Evolutionary conservation across 2,888 invertebrate genomes (phyloP).

Genomic region (Tachystola acroxantha): DNA sequence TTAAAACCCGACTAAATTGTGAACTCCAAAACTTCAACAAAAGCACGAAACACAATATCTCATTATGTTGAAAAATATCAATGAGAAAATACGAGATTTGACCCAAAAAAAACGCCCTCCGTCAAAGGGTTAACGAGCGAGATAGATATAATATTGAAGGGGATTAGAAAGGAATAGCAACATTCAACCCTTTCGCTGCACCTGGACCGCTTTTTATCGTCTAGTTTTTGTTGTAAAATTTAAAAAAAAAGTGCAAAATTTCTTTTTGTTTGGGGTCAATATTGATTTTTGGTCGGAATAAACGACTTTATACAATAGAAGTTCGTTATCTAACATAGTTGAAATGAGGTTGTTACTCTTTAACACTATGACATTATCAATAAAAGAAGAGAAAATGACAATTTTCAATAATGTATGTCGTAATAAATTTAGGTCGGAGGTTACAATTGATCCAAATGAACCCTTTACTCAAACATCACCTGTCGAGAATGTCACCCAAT

Average conservation of each 20-base stretch:
- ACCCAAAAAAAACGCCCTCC: slow-evolving; percentile 65
- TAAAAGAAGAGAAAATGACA: not conserved
- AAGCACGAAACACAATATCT: slow-evolving; percentile 69
- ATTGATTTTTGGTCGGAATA: slow-evolving; percentile 66
- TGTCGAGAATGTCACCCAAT: no score
- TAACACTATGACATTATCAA: slow-evolving; percentile 8
- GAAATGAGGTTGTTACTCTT: slow-evolving; percentile 58
- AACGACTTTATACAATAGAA: slow-evolving; percentile 40
- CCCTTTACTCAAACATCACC: not conserved
- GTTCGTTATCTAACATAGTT: slow-evolving; percentile 62
- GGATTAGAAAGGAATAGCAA: slow-evolving; percentile 30
- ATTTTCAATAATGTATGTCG: not conserved
- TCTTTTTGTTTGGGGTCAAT: slow-evolving; percentile 64
- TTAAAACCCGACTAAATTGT: slow-evolving; percentile 32
- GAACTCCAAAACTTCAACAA: slow-evolving; percentile 44
- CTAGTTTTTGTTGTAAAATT: slow-evolving; percentile 57
- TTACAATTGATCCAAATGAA: not conserved
- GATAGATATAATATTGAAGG: slow-evolving; percentile 23
- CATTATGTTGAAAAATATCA: slow-evolving; percentile 62
- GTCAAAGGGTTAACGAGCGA: slow-evolving; percentile 62
- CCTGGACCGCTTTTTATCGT: slow-evolving; percentile 59
- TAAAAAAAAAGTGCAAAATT: slow-evolving; percentile 73
- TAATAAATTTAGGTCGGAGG: not conserved
- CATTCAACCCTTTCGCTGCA: slow-evolving; percentile 67
- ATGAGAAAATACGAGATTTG: slow-evolving; percentile 71